These are phyloP conservation scores for Tetrao urogallus DNA, from an alignment of 2,113 vertebrate species.

Conservation along the genomic window DNA sequence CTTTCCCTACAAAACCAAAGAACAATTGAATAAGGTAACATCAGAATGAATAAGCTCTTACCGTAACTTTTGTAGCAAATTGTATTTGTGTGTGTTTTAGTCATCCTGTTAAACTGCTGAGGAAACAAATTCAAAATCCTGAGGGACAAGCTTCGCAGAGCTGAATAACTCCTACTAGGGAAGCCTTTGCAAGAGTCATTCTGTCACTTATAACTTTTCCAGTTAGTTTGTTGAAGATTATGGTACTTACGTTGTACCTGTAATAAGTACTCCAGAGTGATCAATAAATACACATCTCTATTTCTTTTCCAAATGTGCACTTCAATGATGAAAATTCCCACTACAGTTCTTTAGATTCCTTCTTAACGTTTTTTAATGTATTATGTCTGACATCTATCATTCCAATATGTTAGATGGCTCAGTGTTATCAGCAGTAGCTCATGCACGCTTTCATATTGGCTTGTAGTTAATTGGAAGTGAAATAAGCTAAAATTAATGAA, in stretches of 20 bases:
- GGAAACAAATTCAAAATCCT: neutral
- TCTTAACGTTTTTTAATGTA: neutral
- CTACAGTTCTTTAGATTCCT: neutral
- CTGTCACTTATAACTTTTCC: neutral
- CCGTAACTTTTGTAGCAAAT: neutral
- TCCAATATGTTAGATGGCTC: neutral
- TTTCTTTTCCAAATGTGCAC: neutral
- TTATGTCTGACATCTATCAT: neutral
- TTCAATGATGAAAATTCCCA: neutral
- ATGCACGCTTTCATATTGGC: neutral
- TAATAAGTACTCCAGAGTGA: neutral
- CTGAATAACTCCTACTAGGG: neutral
- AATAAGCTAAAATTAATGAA: neutral
- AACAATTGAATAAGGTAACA: slow-evolving; percentile 91
- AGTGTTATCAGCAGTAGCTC: neutral
- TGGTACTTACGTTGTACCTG: neutral
- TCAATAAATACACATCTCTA: neutral
- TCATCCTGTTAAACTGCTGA: neutral
- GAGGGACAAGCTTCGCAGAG: neutral
- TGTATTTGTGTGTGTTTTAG: neutral
- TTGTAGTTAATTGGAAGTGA: neutral
- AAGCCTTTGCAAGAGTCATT: neutral
- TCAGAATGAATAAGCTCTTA: neutral
- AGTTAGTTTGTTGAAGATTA: neutral
- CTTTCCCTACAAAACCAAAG: slow-evolving; percentile 78